phyloP scores from a whole-genome alignment of 2,888 invertebrate species.

The Chrysopilus asiliformis region DNA sequence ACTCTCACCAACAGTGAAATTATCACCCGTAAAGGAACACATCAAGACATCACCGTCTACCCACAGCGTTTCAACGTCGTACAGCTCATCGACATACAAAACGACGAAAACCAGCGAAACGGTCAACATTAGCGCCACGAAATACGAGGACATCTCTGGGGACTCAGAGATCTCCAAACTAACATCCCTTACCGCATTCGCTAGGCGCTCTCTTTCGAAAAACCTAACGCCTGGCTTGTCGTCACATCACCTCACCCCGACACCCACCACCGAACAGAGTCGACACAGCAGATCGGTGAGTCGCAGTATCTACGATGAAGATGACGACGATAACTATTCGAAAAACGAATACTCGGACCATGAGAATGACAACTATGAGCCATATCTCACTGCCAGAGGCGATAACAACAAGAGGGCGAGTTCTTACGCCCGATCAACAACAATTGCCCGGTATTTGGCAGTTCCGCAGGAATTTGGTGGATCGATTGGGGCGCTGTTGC shows the following conservation, averaged over 20 bases:
- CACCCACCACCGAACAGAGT: constrained; percentile 12
- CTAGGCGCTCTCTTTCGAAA: constrained; percentile 30
- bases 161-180: constrained; percentile 26
- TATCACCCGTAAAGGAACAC: constrained; percentile 19
- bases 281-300: constrained; percentile 23
- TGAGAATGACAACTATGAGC: constrained; percentile 13
- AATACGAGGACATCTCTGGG: constrained; percentile 10
- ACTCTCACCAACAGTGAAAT: constrained; percentile 15
- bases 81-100: constrained; percentile 23
- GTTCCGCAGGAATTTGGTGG: constrained; percentile 29
- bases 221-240: constrained; percentile 8
- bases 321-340: constrained; percentile 27
- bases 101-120: constrained; percentile 19
- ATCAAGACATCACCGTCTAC: constrained; percentile 7
- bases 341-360: constrained; percentile 27
- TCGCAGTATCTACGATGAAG: constrained; percentile 29
- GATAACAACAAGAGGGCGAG: background rate
- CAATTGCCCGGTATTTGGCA: constrained; percentile 17
- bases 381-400: background rate
- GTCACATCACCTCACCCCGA: constrained; percentile 19
- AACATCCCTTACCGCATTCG: constrained; percentile 20
- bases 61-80: constrained; percentile 19
- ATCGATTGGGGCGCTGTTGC: constrained; percentile 21
- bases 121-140: constrained; percentile 24
- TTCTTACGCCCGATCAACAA: constrained; percentile 1